Base-by-base conservation (phyloP, 1,140 invertebrate species). In the Diorhabda carinulata region DNA sequence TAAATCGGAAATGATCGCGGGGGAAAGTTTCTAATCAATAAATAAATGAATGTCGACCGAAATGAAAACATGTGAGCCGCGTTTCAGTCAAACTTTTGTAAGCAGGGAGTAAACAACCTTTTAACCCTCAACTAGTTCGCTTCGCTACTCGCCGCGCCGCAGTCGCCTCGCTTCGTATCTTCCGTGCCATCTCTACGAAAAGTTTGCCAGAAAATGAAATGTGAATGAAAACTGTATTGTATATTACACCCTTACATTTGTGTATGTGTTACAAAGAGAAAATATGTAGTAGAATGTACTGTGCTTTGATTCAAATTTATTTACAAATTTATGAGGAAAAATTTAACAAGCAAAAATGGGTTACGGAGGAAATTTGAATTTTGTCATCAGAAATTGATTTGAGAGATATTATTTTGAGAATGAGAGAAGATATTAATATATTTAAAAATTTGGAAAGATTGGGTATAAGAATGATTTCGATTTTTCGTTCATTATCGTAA, bases 61-160 rank as follows among this genome's bases (percentile, higher is more conserved):
- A 71, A 63, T 56, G 71, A 74, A 74, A 77, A 71, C 73, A 75
- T 73, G 76, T 76, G 72, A 68, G 67, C 61, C 71, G 65, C 68
- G 76, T 75, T 74, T 77, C 75, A 78, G 77, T 78, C 69, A 75
- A 77, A 78, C 69, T 77, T 77, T 74, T 69, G 72, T 69, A 25
- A 71, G 72, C 70, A 61, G 65, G 63, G 72, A 70, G 77, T 75
- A 71, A 75, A 74, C 74, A 73, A 67, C 69, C 66, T 67, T 62
- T 67, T 25, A 25, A 25, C 25, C 25, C 25, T 25, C 25, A 25
- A 25, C 25, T 25, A 25, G 25, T 25, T 25, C 25, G 25, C 25
- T 25, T 25, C 25, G 25, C 25, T 25, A 25, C 25, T 25, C 25
- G 25, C 25, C 25, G 25, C 25, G 25, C 25, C 25, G 25, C 25